phyloP scores from a whole-genome alignment of 2,888 invertebrate genomes.

The Plutella xylostella region DNA sequence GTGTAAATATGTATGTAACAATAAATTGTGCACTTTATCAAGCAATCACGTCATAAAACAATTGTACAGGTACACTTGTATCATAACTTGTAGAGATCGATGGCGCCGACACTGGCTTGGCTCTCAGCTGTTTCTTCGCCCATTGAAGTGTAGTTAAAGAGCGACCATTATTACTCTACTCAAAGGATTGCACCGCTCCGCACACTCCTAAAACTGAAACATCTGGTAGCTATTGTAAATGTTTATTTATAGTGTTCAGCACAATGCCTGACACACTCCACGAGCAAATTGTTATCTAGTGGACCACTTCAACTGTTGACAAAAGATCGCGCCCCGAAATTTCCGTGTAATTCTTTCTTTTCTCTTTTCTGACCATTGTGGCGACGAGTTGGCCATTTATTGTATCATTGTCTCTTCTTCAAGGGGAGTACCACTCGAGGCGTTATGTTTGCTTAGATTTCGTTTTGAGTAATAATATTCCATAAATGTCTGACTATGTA shows the following conservation, averaged over 20 bases:
- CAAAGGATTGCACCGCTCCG: constrained; percentile 37
- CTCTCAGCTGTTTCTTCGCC: constrained; percentile 22
- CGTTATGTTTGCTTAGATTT: constrained; percentile 59
- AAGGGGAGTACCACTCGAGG: constrained; percentile 41
- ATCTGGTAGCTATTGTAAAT: constrained; percentile 57
- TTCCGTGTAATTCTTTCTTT: constrained; percentile 63
- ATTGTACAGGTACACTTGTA: not conserved
- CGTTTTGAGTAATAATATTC: no score
- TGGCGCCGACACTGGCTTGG: no score
- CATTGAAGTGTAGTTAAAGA: constrained; percentile 20
- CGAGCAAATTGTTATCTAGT: constrained; percentile 64
- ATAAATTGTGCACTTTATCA: not conserved
- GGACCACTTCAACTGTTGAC: constrained; percentile 33
- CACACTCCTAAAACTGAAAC: constrained; percentile 31
- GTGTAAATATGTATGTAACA: not conserved
- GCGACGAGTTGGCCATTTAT: constrained; percentile 57
- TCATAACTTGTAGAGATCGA: no score
- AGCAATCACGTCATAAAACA: not conserved
- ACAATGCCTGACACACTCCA: constrained; percentile 49
- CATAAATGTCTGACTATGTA: no score
- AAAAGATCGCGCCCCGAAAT: constrained; percentile 57
- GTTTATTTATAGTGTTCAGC: constrained; percentile 54
- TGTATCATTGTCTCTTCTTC: constrained; percentile 55
- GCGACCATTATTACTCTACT: constrained; percentile 7
- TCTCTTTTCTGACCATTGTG: constrained; percentile 57